Evolutionary conservation across 2,797 vertebrate species (phyloP).

Genomic region (Galagoides demidoff): DNA sequence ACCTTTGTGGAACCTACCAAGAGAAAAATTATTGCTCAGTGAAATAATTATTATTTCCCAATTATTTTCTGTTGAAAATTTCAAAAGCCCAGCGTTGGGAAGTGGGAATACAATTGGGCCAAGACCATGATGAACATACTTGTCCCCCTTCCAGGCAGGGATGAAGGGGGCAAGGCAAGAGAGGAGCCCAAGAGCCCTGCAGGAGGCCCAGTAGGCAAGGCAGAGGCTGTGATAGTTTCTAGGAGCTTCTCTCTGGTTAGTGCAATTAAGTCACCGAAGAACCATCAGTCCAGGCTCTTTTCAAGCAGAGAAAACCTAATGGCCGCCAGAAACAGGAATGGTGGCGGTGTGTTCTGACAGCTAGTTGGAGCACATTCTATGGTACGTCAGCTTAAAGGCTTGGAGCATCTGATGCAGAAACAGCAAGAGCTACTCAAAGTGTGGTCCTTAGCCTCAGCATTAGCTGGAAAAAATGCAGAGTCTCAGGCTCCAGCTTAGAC

Average conservation of each 20-base stretch:
- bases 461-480: not conserved
- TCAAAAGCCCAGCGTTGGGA: slow-evolving; percentile 77
- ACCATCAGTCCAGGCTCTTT: not conserved
- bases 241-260: not conserved
- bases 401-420: not conserved
- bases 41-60: too few relatives aligned
- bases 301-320: not conserved
- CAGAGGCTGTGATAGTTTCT: not conserved
- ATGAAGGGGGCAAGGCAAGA: not conserved
- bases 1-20: slow-evolving; percentile 82
- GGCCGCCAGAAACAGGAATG: not conserved
- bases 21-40: slow-evolving; percentile 72
- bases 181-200: not conserved
- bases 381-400: not conserved
- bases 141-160: not conserved
- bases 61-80: slow-evolving; percentile 69
- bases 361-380: not conserved
- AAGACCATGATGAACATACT: slow-evolving; percentile 61
- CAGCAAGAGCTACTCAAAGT: not conserved
- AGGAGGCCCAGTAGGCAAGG: not conserved
- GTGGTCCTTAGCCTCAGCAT: not conserved
- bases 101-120: slow-evolving; percentile 67
- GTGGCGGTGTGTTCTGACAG: not conserved
- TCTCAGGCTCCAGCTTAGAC: not conserved
- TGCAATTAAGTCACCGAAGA: not conserved